Evolutionary conservation across 2,113 vertebrate genomes (phyloP), one percentile per base, ranked within the genome.

Genomic region (Seriola aureovittata): DNA sequence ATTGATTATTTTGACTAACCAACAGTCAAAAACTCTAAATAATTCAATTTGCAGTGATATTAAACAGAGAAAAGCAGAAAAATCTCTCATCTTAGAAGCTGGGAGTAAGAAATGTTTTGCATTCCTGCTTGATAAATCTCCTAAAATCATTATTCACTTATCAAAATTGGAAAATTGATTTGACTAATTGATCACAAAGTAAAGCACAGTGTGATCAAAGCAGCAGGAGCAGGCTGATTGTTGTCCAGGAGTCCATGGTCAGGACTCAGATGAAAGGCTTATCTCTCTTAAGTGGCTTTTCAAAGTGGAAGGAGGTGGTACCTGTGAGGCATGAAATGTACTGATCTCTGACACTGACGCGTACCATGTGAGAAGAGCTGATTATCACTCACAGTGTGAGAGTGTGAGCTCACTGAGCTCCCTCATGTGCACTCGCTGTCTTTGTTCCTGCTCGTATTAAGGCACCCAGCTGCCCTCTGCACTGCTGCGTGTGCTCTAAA

Each of bases 281-380:
- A 32, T 29, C 65, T 75, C 60, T 63, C 55, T 58, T 90, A 77
- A 89, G 85, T 91, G 88, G 86, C 71, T 90, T 91, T 86, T 75
- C 23, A 74, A 62, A 66, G 86, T 58, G 70, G 69, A 76, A 66
- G 81, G 52, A 87, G 74, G 77, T 8, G 71, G 67, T 38, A n/a
- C 29, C 59, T 5, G 68, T 67, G 36, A 75, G 70, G 72, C 80
- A 75, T 81, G 79, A 88, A 79, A 65, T 48, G 10, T 59, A 13
- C 77, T 38, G 80, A 85, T 75, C 82, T 76, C 59, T 52, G 72
- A 78, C 83, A 60, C 66, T 23, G 68, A 75, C 75, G 77, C 2
- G 34, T 10, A 40, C 62, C 6, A n/a, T 52, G 87, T 76, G 84
- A 81, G 58, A 52, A 78, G 81, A 82, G 82, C 84, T 87, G 88